These are phyloP conservation scores for Cinara cedri DNA, from an alignment of 2,888 invertebrate species.

Conservation along the genomic window DNA sequence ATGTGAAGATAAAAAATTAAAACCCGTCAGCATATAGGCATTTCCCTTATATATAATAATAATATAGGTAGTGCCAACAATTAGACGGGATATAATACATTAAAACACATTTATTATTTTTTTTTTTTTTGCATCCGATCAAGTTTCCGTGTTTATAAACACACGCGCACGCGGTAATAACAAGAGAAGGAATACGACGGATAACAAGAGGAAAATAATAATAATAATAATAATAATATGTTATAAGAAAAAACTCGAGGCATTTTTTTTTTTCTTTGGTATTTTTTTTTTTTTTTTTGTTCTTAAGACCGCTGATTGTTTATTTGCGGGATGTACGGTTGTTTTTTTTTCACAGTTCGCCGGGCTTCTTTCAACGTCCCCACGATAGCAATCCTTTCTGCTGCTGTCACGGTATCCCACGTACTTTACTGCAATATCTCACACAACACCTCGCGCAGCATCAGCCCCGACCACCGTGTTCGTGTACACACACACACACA, in stretches of 20 bases:
- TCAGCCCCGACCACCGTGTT: neutral
- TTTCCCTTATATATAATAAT: neutral
- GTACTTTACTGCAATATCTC: conserved; percentile 50
- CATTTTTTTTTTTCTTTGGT: conserved; percentile 20
- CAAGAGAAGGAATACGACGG: conserved; percentile 14
- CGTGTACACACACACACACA: neutral
- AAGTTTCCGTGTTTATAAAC: conserved; percentile 51
- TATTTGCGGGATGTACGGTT: conserved; percentile 53
- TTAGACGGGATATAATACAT: conserved; percentile 33
- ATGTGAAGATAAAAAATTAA: neutral
- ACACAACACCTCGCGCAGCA: conserved; percentile 50
- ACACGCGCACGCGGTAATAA: conserved; percentile 45
- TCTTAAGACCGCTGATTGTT: conserved; percentile 40
- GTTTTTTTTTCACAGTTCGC: conserved; percentile 43
- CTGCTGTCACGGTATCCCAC: conserved; percentile 41
- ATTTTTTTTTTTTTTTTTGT: conserved; percentile 8
- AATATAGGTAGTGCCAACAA: neutral
- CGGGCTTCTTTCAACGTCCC: conserved; percentile 41
- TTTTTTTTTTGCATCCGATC: conserved; percentile 36
- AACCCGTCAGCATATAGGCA: neutral
- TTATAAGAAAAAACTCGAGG: conserved; percentile 39
- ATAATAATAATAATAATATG: conserved; percentile 8
- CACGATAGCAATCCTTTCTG: conserved; percentile 48
- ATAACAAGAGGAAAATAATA: conserved; percentile 40
- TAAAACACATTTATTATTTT: neutral